Conservation (phyloP, 2,113 vertebrate genomes). For the Pimephales promelas region DNA sequence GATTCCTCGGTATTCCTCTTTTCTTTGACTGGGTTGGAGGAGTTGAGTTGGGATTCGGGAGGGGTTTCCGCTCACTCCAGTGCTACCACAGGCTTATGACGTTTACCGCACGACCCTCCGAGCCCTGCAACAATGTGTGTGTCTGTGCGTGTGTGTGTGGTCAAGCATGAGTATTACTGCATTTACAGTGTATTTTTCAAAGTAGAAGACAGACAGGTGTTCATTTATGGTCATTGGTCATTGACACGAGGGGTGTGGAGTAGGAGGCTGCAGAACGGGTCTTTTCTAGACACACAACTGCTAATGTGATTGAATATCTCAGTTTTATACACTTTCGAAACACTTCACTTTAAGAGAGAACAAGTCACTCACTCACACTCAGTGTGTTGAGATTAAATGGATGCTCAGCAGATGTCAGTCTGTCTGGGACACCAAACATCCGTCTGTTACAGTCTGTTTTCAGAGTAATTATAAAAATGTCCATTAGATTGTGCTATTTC, state of each 20-base stretch:
- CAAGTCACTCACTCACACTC: neutral
- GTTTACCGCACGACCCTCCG: constrained; percentile 43
- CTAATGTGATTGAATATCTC: neutral
- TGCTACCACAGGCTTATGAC: constrained; percentile 54
- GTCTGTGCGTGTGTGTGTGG: neutral
- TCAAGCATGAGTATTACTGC: neutral
- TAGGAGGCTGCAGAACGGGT: neutral
- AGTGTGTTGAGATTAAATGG: neutral
- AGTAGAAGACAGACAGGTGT: constrained; percentile 3
- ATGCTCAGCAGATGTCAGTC: neutral
- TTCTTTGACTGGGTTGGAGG: constrained; percentile 59
- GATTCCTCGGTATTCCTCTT: constrained; percentile 60
- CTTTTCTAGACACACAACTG: neutral
- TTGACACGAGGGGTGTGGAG: neutral
- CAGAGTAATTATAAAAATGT: neutral
- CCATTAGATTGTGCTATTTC: neutral
- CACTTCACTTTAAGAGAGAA: neutral
- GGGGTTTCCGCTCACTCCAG: constrained; percentile 65
- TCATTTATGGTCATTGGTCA: constrained; percentile 6
- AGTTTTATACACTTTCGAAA: neutral
- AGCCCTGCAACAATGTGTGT: neutral
- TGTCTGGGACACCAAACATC: neutral
- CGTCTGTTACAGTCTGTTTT: neutral
- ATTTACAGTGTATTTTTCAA: neutral
- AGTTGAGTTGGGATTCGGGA: constrained; percentile 64